These are phyloP conservation scores for Drosophila mercatorum DNA, from an alignment of 2,888 invertebrate species.

Conservation along the genomic window DNA sequence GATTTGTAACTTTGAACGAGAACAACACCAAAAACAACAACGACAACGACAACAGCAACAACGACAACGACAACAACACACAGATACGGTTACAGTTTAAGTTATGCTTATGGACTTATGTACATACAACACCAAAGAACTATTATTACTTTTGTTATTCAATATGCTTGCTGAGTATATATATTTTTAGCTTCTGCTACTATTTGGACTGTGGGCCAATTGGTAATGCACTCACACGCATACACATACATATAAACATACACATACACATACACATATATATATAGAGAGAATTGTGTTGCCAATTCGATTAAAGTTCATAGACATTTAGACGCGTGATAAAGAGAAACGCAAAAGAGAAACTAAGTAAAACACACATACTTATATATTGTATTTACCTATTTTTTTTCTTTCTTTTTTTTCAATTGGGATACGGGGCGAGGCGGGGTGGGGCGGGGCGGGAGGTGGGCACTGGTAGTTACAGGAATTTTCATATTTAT, in stretches of 20 bases:
- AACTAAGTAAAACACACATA: slow-evolving; percentile 43
- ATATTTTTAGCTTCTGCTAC: slow-evolving; percentile 7
- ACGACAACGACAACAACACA: slow-evolving; percentile 66
- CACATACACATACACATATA: slow-evolving; percentile 51
- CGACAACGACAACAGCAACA: slow-evolving; percentile 36
- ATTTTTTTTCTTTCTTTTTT: slow-evolving; percentile 13
- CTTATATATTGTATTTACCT: slow-evolving; percentile 63
- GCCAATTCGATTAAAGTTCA: slow-evolving; percentile 29
- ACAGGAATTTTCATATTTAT: slow-evolving; percentile 10
- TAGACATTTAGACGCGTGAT: slow-evolving; percentile 33
- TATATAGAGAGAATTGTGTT: slow-evolving; percentile 21
- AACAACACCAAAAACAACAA: slow-evolving; percentile 37
- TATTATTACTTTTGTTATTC: slow-evolving; percentile 39
- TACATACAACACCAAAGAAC: slow-evolving; percentile 74
- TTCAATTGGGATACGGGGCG: background rate
- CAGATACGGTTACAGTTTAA: slow-evolving; percentile 58
- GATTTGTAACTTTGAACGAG: slow-evolving; percentile 48
- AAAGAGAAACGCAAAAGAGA: slow-evolving; percentile 28
- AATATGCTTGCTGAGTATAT: background rate
- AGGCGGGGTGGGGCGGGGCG: background rate
- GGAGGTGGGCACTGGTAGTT: background rate
- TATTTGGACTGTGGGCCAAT: slow-evolving; percentile 45
- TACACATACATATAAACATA: slow-evolving; percentile 25
- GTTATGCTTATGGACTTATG: slow-evolving; percentile 53
- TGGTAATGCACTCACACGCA: slow-evolving; percentile 29